Conservation (phyloP, 2,797 vertebrate species). For the Diglossa cyanea region DNA sequence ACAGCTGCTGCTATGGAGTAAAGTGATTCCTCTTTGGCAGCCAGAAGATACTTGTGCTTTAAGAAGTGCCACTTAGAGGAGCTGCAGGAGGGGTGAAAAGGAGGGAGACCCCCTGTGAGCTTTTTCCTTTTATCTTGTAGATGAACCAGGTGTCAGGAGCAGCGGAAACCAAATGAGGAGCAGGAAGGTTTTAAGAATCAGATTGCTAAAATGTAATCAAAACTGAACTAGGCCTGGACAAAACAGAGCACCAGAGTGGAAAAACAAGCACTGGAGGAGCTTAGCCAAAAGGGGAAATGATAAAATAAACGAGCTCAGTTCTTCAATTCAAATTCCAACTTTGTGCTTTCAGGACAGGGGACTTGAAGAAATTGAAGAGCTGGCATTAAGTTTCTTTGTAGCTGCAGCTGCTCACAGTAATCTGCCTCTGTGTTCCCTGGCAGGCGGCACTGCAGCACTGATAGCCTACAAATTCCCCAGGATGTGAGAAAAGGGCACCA, state of each 20-base stretch:
- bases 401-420: constrained; percentile 14
- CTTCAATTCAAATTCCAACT: not conserved
- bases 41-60: not conserved
- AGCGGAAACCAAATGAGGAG: not conserved
- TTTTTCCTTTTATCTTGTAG: constrained; percentile 17
- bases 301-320: not conserved
- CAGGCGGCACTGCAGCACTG: fast-evolving
- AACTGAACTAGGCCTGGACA: not conserved
- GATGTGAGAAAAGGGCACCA: not conserved
- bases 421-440: not conserved
- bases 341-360: not conserved
- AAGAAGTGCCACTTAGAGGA: not conserved
- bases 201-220: not conserved
- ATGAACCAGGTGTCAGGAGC: not conserved
- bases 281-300: not conserved
- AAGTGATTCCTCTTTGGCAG: not conserved
- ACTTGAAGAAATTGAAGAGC: not conserved
- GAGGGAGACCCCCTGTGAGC: not conserved
- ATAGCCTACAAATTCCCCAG: not conserved
- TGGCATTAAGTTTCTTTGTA: not conserved
- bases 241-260: not conserved
- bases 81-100: not conserved
- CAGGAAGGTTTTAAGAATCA: not conserved
- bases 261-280: not conserved
- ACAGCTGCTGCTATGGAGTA: not conserved